Percentiles rank a stretch among this genome's conserved stretches.
Conservation (phyloP, 2,797 vertebrate genomes). For the Sebastes glaucus region DNA sequence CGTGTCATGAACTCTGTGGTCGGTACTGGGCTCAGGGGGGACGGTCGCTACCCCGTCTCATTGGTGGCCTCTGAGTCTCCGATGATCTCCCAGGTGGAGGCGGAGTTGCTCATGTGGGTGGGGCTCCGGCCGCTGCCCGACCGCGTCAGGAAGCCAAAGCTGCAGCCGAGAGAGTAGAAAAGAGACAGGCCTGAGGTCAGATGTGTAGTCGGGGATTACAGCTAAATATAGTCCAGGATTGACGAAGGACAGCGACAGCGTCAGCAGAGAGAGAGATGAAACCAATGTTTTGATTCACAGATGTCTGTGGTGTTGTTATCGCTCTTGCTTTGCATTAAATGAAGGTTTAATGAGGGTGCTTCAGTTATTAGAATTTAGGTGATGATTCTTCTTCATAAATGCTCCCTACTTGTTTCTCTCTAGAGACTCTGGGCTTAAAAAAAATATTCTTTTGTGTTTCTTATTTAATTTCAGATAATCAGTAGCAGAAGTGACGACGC, state of each 20-base stretch:
- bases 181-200: conserved; percentile 56
- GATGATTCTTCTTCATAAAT: background rate
- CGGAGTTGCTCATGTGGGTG: conserved; percentile 68
- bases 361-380: background rate
- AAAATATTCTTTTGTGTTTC: background rate
- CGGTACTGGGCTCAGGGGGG: conserved; percentile 20
- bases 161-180: conserved; percentile 69
- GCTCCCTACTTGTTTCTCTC: background rate
- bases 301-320: background rate
- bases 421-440: background rate
- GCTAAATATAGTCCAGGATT: conserved; percentile 65
- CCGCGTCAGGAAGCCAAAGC: conserved; percentile 89
- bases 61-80: conserved; percentile 70
- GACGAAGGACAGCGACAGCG: conserved; percentile 3
- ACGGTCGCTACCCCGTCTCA: conserved; percentile 12
- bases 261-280: conserved; percentile 9
- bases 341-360: background rate
- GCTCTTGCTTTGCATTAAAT: background rate
- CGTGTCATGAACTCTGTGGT: background rate
- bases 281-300: background rate
- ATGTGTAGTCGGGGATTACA: conserved; percentile 56
- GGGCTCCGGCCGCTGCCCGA: conserved; percentile 72
- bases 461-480: background rate
- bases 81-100: conserved; percentile 87
- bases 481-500: background rate